phyloP scores from a whole-genome alignment of 92 coral and sea anemone species.

The Pocillopora grandis region DNA sequence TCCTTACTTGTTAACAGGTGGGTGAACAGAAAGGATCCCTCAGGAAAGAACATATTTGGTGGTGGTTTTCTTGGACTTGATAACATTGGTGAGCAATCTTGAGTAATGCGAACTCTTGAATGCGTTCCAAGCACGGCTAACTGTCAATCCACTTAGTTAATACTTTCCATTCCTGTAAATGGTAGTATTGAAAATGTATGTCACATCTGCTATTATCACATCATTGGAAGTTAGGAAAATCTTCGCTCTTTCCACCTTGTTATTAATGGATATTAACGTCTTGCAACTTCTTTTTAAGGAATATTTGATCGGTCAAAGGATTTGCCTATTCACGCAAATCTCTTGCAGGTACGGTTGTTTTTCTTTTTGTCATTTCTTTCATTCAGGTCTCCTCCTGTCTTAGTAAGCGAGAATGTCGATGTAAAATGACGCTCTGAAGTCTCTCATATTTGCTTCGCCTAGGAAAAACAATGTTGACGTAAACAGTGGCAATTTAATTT shows the following conservation, averaged over 20 bases:
- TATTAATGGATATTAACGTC: neutral
- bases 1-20: constrained; percentile 66
- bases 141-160: too few species aligned
- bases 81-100: constrained; percentile 78
- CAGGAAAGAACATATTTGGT: constrained; percentile 93
- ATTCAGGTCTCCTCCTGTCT: neutral
- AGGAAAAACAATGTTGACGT: too few species aligned
- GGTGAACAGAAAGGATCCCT: constrained; percentile 98
- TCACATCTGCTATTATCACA: too few species aligned
- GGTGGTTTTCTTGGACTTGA: constrained; percentile 99
- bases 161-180: too few species aligned
- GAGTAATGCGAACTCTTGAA: neutral
- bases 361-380: neutral
- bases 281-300: constrained; percentile 51
- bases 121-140: neutral
- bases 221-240: neutral
- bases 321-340: constrained; percentile 83
- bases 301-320: constrained; percentile 96
- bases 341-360: constrained; percentile 73
- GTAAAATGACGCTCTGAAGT: too few species aligned
- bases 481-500: too few species aligned
- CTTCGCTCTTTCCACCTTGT: neutral
- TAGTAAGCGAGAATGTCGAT: neutral
- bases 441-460: too few species aligned
- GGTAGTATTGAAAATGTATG: too few species aligned